Conservation (phyloP, 2,113 vertebrate species). For the Crocuta crocuta region DNA sequence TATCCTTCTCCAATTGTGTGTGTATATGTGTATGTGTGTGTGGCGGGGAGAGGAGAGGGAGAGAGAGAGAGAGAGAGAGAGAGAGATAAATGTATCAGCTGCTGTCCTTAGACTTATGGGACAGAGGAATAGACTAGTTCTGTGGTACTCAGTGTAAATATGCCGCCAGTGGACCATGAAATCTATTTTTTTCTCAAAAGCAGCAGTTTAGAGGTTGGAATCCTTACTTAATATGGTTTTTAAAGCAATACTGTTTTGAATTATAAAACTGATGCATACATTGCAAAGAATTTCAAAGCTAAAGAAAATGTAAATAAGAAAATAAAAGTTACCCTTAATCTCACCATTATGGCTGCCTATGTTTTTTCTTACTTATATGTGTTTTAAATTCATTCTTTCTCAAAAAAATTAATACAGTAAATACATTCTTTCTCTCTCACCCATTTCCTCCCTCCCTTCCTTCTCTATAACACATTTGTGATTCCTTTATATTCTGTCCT, state of each 20-base stretch:
- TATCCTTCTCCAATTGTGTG: neutral
- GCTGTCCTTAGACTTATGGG: neutral
- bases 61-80: neutral
- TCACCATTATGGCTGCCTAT: neutral
- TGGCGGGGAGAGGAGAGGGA: neutral
- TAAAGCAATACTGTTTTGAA: neutral
- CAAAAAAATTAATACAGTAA: too few relatives aligned
- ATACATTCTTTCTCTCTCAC: neutral
- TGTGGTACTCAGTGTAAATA: neutral
- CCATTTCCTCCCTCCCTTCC: neutral
- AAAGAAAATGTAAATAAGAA: conserved; percentile 12
- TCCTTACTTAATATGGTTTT: neutral
- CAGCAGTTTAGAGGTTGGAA: neutral
- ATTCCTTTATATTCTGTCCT: neutral
- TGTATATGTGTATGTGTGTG: neutral
- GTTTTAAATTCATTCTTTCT: neutral
- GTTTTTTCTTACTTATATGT: neutral
- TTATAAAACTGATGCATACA: neutral
- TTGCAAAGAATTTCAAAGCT: conserved; percentile 37
- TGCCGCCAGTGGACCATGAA: neutral
- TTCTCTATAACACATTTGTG: neutral
- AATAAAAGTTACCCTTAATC: conserved; percentile 5
- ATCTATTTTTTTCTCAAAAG: conserved; percentile 28
- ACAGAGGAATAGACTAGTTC: neutral
- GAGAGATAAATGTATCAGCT: neutral